These are phyloP conservation scores for Rhynchotus rufescens DNA, from an alignment of 2,797 vertebrate species.

Conservation along the genomic window DNA sequence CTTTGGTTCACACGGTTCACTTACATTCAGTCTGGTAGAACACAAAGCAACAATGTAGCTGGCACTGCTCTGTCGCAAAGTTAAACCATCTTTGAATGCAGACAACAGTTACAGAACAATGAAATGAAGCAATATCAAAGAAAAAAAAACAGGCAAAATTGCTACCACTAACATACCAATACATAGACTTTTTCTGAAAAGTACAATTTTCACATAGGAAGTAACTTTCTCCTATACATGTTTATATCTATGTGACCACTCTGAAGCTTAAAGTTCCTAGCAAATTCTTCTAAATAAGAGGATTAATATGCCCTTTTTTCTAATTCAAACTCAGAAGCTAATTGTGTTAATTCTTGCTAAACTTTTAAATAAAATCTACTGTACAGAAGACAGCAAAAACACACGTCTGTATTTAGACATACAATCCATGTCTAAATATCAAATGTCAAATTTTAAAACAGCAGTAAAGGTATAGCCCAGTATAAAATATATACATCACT, in stretches of 20 bases:
- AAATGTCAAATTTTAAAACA: background rate
- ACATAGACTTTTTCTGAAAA: background rate
- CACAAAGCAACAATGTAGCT: background rate
- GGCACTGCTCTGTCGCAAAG: background rate
- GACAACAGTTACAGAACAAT: background rate
- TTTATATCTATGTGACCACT: background rate
- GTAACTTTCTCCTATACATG: background rate
- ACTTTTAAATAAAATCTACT: background rate
- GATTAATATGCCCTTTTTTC: background rate
- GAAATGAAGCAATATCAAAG: background rate
- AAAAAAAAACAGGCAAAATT: background rate
- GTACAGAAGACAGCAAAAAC: background rate
- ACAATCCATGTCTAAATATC: background rate
- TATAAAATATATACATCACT: background rate
- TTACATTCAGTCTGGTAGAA: background rate
- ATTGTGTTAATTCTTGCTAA: background rate
- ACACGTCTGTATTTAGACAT: background rate
- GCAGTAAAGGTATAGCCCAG: background rate
- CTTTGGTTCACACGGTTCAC: constrained; percentile 15
- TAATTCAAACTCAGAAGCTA: background rate
- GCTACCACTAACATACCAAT: background rate
- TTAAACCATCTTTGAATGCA: background rate
- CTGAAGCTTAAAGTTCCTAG: background rate
- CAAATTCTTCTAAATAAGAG: background rate
- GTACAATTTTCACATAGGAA: background rate